Evolutionary conservation across 1,140 invertebrate genomes (phyloP), one percentile per base, ranked within the genome.

Genomic region (Danaus plexippus): DNA sequence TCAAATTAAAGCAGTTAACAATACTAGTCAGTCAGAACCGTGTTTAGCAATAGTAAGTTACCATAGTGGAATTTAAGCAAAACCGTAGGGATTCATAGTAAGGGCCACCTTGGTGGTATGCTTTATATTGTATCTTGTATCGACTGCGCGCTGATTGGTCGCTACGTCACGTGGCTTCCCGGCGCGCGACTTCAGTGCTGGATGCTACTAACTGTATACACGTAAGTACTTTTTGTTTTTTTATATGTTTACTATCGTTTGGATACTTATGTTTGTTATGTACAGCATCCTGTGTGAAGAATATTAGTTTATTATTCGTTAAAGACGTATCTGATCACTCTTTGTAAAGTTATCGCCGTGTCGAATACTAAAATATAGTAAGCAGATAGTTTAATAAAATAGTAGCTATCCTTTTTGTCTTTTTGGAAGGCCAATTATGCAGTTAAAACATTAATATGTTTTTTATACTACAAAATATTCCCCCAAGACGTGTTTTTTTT

Each of bases 161-260:
- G 86, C 85, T 87, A 82, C 85, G 82, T 86, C 77, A 83, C 83
- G 87, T 87, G 85, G 86, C 87, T 85, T 86, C 87, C 87, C 80
- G 78, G 85, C 80, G 85, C 85, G 79, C 85, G 77, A 86, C 78
- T 88, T 66, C 84, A 84, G 88, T 88, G 82, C 88, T 88, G 88
- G 88, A 88, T 88, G 88, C 80, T 87, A 87, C 87, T 88, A 87
- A 87, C 83, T 88, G 84, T 88, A 88, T 88, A 87, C 84, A 88
- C 87, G 88, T 88, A 63, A 88, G 88, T 88, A 79, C 49, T 62
- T 67, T 42, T 57, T 4, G 22, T 32, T 32, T 32, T 32, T 32
- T 32, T 32, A 32, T 8, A 32, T 32, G 22, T 32, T 32, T 8
- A 32, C 22, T 32, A 32, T 32, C 22, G 22, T 32, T 32, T 32